These are phyloP conservation scores for Silurus glanis DNA, from an alignment of 2,113 vertebrate genomes.

Conservation along the genomic window DNA sequence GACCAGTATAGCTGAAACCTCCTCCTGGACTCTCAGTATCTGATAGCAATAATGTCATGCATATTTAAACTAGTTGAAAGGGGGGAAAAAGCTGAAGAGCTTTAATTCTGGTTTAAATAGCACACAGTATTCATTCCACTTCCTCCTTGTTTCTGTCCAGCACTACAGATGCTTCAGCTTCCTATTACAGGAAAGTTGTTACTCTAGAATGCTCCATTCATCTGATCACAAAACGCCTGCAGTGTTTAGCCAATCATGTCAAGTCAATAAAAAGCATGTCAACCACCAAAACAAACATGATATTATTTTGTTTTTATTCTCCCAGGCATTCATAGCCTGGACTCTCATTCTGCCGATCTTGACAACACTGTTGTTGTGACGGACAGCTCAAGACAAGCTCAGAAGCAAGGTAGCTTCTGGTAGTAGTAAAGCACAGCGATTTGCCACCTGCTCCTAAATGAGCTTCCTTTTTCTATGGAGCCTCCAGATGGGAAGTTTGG, in stretches of 20 bases:
- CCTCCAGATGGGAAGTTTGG: conserved; percentile 49
- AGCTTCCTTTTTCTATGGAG: conserved; percentile 72
- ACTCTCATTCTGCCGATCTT: not conserved
- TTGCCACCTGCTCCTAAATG: conserved; percentile 68
- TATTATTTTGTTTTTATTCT: not conserved
- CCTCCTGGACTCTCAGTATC: not conserved
- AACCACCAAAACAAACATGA: conserved; percentile 15
- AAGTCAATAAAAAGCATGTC: conserved; percentile 23
- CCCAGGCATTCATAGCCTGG: not conserved
- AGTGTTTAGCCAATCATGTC: not conserved
- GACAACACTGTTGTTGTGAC: conserved; percentile 15
- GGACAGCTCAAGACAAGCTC: conserved; percentile 59
- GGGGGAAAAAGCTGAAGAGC: not conserved
- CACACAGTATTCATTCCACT: conserved; percentile 56
- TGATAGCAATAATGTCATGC: not conserved
- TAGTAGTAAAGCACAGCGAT: conserved; percentile 70
- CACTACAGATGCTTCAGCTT: not conserved
- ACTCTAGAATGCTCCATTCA: not conserved
- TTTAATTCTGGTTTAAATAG: conserved; percentile 36
- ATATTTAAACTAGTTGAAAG: not conserved
- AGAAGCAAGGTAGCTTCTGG: conserved; percentile 69
- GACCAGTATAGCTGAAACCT: not conserved
- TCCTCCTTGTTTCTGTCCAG: conserved; percentile 35
- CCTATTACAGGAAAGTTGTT: not conserved
- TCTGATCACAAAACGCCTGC: conserved; percentile 8